Conservation (phyloP, 2,797 vertebrate species). For the Hypotaenidia okinawae region DNA sequence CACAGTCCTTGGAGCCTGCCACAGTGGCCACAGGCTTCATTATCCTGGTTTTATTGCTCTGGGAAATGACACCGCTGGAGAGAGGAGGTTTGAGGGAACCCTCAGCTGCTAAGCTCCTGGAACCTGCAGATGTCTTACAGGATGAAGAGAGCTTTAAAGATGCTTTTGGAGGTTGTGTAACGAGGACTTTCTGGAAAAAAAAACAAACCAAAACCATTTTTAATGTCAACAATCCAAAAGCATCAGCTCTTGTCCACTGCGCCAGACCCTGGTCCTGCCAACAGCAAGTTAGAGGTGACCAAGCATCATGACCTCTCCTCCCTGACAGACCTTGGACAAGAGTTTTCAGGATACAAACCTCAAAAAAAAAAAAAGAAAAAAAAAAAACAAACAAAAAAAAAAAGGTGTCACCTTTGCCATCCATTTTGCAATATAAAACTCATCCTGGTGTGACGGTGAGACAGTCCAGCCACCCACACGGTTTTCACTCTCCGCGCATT, state of each 20-base stretch:
- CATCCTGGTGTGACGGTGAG: slow-evolving; percentile 7
- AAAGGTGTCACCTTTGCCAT: neutral
- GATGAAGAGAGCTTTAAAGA: neutral
- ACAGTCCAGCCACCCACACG: slow-evolving; percentile 20
- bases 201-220: neutral
- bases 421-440: slow-evolving; percentile 38
- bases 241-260: accelerated
- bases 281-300: accelerated
- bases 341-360: neutral
- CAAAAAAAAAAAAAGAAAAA: neutral
- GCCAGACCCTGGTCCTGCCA: accelerated
- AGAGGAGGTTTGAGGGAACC: neutral
- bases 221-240: accelerated
- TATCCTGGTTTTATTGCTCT: neutral
- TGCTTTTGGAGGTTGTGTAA: accelerated
- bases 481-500: slow-evolving; percentile 47
- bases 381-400: neutral
- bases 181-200: neutral
- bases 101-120: neutral
- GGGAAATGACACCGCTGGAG: neutral
- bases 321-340: neutral
- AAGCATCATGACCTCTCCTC: accelerated
- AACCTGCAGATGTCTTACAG: accelerated
- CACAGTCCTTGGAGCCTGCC: neutral
- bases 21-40: neutral